phyloP scores from a whole-genome alignment of 2,797 vertebrate genomes.

The Mergus octosetaceus region DNA sequence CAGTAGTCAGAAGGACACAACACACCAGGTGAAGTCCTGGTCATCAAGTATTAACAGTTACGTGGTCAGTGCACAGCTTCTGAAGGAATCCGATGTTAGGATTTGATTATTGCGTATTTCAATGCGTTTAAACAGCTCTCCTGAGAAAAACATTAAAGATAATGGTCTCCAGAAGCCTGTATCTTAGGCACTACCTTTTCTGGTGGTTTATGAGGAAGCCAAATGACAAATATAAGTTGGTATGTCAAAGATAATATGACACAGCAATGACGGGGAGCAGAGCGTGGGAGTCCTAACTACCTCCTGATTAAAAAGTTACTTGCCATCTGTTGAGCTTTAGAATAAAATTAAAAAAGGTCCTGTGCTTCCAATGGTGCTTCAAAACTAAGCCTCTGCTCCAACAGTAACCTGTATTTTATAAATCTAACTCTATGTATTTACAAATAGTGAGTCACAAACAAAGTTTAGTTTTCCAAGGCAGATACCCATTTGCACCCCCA shows the following conservation, averaged over 20 bases:
- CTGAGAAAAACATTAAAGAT: background rate
- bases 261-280: background rate
- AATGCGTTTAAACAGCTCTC: background rate
- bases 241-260: background rate
- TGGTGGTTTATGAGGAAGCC: background rate
- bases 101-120: background rate
- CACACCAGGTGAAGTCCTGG: background rate
- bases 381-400: background rate
- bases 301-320: background rate
- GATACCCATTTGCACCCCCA: background rate
- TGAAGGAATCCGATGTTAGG: background rate
- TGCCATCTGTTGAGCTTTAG: background rate
- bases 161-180: background rate
- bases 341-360: background rate
- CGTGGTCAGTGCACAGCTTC: background rate
- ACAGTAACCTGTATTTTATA: background rate
- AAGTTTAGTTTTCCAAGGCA: background rate
- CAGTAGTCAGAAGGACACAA: background rate
- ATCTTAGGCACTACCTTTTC: background rate
- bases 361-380: background rate
- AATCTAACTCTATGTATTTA: accelerated
- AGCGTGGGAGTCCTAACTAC: background rate
- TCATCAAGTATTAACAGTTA: background rate
- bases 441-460: background rate
- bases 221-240: background rate